Base-by-base conservation (phyloP, 2,888 invertebrate species). In the Cephus rjabovi region DNA sequence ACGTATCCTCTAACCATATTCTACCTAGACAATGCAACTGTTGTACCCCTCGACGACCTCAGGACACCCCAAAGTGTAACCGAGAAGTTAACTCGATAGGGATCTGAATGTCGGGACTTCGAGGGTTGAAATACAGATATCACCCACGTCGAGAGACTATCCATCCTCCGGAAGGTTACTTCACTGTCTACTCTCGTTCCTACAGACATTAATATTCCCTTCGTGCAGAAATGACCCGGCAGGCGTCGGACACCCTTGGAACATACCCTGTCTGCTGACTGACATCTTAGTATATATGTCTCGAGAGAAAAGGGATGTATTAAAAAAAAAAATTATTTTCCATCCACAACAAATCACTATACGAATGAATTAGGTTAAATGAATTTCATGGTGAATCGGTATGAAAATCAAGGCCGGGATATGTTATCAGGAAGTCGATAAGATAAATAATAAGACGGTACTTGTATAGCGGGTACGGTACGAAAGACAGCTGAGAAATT, bases 51-150 rank as follows among this genome's bases (percentile, higher is more conserved):
- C 23, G 23, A 56, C 56, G 23, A 56, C 71, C 71, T 30, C 74
- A 34, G 74, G 74, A 74, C 31, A 30, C 34, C 34, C 68, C 71
- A 33, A 69, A 76, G 82, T 85, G 86, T 86, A 88, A 87, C 87
- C 84, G 86, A 87, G 87, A 88, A 87, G 86, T 87, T 86, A 80
- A 79, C 75, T 75, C 81, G 89, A 89, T 89, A 87, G 84, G 81
- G 81, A 89, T 89, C 89, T 83, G 81, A 83, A 84, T 83, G 85
- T 81, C 80, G 76, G 77, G 80, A 82, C 82, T 84, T 79, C 76
- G 80, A 82, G 84, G 83, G 84, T 80, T 86, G 84, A 86, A 87
- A 89, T 83, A 87, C 83, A 89, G 88, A 88, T 88, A 87, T 89
- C 88, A 87, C 88, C 89, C 89, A 88, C 86, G 88, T 85, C 82